phyloP scores from a whole-genome alignment of 2,888 invertebrate genomes.

The Eremobia ochroleuca region DNA sequence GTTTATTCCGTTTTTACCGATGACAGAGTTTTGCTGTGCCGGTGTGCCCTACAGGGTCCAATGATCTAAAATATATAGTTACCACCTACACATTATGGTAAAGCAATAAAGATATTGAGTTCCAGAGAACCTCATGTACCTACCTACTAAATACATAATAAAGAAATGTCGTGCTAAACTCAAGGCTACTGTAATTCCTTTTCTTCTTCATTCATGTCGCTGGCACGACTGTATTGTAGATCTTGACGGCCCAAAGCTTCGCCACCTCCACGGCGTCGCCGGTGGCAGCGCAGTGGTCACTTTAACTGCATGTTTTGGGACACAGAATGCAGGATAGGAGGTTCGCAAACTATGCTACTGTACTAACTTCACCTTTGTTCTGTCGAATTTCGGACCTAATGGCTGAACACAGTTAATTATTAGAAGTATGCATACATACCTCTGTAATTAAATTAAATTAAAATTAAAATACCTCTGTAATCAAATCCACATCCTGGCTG shows the following conservation, averaged over 20 bases:
- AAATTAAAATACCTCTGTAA: conserved; percentile 89
- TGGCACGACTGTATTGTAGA: too few relatives aligned
- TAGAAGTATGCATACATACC: conserved; percentile 79
- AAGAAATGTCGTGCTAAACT: not conserved
- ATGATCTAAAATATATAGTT: too few relatives aligned
- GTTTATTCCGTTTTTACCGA: not conserved
- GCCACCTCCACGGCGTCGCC: not conserved
- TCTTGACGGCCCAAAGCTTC: not conserved
- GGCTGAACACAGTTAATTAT: not conserved
- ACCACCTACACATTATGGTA: too few relatives aligned
- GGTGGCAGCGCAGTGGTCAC: not conserved
- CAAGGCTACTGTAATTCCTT: too few relatives aligned
- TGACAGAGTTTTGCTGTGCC: too few relatives aligned
- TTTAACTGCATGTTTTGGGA: not conserved
- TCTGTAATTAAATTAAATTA: conserved; percentile 89
- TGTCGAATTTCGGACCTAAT: not conserved
- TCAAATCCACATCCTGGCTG: conserved; percentile 91
- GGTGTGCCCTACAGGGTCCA: too few relatives aligned
- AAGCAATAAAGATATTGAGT: too few relatives aligned
- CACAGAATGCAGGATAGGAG: not conserved
- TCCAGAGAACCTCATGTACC: not conserved
- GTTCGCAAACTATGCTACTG: not conserved
- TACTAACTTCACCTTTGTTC: not conserved
- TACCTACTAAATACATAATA: not conserved
- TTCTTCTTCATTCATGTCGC: too few relatives aligned